Conservation (phyloP, 2,113 vertebrate species). For the Stegostoma tigrinum region DNA sequence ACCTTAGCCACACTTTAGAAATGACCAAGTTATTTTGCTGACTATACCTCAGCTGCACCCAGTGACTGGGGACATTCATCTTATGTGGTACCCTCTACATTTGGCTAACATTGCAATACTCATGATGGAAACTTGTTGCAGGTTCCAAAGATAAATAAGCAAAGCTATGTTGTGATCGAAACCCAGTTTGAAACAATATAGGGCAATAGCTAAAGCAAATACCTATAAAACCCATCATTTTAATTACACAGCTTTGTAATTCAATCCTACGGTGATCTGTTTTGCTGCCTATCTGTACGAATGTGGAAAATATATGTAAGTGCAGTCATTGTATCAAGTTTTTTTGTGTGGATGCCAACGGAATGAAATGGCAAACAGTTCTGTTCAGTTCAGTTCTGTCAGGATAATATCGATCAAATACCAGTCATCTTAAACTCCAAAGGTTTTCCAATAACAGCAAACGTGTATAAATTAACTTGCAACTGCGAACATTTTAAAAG, state of each 20-base stretch:
- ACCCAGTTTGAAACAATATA: neutral
- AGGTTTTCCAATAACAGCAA: neutral
- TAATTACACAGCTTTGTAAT: neutral
- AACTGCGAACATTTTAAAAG: neutral
- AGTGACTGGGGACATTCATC: neutral
- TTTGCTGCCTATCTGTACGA: neutral
- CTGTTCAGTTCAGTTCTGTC: neutral
- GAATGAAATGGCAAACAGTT: neutral
- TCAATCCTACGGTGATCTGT: neutral
- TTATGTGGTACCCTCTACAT: neutral
- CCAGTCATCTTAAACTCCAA: neutral
- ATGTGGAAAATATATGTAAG: neutral
- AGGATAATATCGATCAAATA: too few species aligned
- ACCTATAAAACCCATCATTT: neutral
- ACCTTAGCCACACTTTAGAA: neutral
- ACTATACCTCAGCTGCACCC: neutral
- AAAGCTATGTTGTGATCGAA: neutral
- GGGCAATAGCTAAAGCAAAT: neutral
- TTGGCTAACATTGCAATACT: neutral
- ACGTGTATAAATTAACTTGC: neutral
- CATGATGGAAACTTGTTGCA: too few species aligned
- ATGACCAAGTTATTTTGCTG: neutral
- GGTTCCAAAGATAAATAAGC: neutral
- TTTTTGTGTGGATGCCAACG: neutral
- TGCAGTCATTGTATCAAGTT: neutral